Base-by-base conservation (phyloP, 2,113 vertebrate genomes). In the Bujurquina vittata region DNA sequence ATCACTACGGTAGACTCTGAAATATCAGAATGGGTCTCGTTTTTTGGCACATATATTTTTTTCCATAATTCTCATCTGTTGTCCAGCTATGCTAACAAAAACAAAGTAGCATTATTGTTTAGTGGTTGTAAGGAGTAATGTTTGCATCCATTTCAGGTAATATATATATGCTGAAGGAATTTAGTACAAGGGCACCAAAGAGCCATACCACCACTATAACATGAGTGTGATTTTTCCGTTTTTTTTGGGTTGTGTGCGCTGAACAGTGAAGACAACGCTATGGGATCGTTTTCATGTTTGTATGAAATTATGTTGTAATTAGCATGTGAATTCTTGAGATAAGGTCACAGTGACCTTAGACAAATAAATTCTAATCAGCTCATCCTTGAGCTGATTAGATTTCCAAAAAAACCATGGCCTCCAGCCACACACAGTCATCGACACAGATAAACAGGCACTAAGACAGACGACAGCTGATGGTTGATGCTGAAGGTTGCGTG, bases 401-500 rank as follows among this genome's bases (percentile, higher is more conserved):
- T 67, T 72, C 46, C 46, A 31, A 72, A 20, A 20, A 54, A 72
- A 52, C 7, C 1, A 52, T 54, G 26, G 23, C 46, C 67, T 72
- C 46, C 46, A 54, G 67, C 10, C 10, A 1, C 46, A 72, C 10
- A 31, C 8, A 26, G 26, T 31, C 46, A 54, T 72, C 1, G 18
- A 18, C 46, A 54, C 20, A 33, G 26, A 72, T 33, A 54, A 72
- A 72, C 54, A 54, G 18, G 49, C 67, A 7, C 17, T 18, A 52
- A 52, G 46, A 52, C 17, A 52, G 46, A 52, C 17, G 46, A 54
- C 46, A 72, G 46, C 31, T 72, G 46, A 72, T 54, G 46, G 67
- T 33, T 72, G 67, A 75, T 29, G 40, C 29, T 59, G 9, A 83
- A 81, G 78, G 83, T 63, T 67, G 62, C 33, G 4, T 81, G 87